phyloP scores from a whole-genome alignment of 2,113 vertebrate genomes.

The Odontesthes bonariensis region DNA sequence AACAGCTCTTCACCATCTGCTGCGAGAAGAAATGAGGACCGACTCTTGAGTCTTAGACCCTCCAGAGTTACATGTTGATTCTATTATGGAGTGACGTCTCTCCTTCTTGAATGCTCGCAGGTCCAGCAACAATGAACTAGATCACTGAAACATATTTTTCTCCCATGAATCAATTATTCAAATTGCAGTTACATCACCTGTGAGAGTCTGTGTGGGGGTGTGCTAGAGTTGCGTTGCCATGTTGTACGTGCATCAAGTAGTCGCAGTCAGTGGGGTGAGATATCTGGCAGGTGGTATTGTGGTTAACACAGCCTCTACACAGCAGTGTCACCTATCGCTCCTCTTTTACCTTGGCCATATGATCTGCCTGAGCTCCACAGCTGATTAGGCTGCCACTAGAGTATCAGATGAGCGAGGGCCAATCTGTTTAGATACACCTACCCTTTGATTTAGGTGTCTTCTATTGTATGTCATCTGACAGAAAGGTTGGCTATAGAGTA shows the following conservation, averaged over 20 bases:
- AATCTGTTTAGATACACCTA: constrained; percentile 76
- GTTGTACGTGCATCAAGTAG: constrained; percentile 18
- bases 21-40: constrained; percentile 38
- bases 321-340: constrained; percentile 60
- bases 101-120: constrained; percentile 38
- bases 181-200: constrained; percentile 17
- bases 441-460: constrained; percentile 72
- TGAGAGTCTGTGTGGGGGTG: constrained; percentile 5
- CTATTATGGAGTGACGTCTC: constrained; percentile 66
- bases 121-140: constrained; percentile 54
- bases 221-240: neutral
- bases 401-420: constrained; percentile 65
- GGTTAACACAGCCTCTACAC: constrained; percentile 63
- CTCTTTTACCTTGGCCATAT: constrained; percentile 66
- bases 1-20: constrained; percentile 62
- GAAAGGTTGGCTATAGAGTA: constrained; percentile 22
- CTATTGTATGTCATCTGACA: constrained; percentile 59
- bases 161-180: constrained; percentile 43
- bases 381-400: constrained; percentile 52
- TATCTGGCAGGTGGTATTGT: constrained; percentile 60
- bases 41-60: constrained; percentile 64
- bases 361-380: constrained; percentile 55
- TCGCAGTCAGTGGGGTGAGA: constrained; percentile 26
- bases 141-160: constrained; percentile 46
- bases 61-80: constrained; percentile 74